Conservation (phyloP, 2,113 vertebrate genomes). For the Rana temporaria region DNA sequence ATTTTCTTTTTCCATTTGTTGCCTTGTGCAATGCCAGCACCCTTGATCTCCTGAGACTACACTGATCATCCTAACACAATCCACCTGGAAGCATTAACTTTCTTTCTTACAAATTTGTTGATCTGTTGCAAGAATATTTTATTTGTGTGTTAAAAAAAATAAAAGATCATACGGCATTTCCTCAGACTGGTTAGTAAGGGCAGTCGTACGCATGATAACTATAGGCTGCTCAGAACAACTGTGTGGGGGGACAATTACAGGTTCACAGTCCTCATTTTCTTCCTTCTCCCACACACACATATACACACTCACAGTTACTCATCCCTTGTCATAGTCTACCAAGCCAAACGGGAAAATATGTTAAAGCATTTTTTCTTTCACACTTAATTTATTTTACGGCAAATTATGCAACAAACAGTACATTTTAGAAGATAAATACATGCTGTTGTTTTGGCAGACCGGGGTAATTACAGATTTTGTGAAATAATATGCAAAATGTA, state of each 20-base stretch:
- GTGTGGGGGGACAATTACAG: slow-evolving; percentile 75
- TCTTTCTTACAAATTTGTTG: too few relatives aligned
- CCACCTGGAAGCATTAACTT: too few relatives aligned
- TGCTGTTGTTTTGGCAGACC: neutral
- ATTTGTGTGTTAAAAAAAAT: neutral
- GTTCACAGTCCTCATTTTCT: slow-evolving; percentile 72
- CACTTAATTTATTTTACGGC: neutral
- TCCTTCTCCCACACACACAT: slow-evolving; percentile 67
- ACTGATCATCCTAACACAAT: too few relatives aligned
- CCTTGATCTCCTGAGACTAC: too few relatives aligned
- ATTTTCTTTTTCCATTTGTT: too few relatives aligned
- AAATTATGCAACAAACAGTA: slow-evolving; percentile 15
- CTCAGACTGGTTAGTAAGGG: slow-evolving; percentile 3
- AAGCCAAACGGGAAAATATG: slow-evolving; percentile 61
- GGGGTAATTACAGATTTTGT: too few relatives aligned
- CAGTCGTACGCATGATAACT: slow-evolving; percentile 59
- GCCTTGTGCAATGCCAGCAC: too few relatives aligned
- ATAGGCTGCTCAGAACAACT: slow-evolving; percentile 72
- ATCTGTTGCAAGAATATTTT: slow-evolving; percentile 1
- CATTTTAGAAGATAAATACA: neutral
- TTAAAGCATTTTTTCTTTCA: neutral
- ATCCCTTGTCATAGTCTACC: slow-evolving; percentile 69
- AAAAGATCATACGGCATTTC: neutral
- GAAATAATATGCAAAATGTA: too few relatives aligned
- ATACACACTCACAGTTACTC: slow-evolving; percentile 56